These are phyloP conservation scores for Thaleichthys pacificus DNA, from an alignment of 2,797 vertebrate genomes.

Conservation along the genomic window DNA sequence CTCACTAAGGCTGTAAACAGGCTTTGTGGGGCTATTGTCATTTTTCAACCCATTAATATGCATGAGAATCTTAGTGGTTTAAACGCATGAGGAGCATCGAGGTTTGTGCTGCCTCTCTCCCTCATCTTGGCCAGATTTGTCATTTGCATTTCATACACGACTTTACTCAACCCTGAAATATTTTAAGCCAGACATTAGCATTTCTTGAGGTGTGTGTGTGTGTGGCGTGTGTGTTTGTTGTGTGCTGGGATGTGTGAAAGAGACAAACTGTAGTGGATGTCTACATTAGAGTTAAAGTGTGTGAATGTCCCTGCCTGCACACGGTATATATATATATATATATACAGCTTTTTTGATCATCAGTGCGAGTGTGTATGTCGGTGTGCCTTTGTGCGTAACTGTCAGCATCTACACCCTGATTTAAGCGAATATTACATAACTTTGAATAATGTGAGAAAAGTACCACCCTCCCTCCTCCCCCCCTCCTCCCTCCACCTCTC, in stretches of 20 bases:
- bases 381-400: neutral
- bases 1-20: constrained; percentile 73
- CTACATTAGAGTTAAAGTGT: neutral
- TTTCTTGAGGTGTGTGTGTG: constrained; percentile 5
- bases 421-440: constrained; percentile 44
- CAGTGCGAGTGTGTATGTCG: neutral
- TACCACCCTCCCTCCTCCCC: constrained; percentile 15
- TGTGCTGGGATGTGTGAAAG: neutral
- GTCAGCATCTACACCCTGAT: constrained; percentile 15
- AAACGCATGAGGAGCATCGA: constrained; percentile 66
- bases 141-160: constrained; percentile 56
- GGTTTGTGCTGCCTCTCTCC: constrained; percentile 33
- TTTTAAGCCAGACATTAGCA: constrained; percentile 50
- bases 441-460: constrained; percentile 33
- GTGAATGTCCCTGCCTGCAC: neutral
- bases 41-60: constrained; percentile 77
- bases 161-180: constrained; percentile 54
- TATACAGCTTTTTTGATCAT: no score
- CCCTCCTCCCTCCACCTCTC: constrained; percentile 1
- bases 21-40: constrained; percentile 77
- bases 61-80: constrained; percentile 74
- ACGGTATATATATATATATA: no score
- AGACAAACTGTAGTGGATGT: neutral
- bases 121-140: constrained; percentile 43
- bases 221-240: constrained; percentile 16